Evolutionary conservation across 1,140 invertebrate species (phyloP), one percentile per base, ranked within the genome.

Genomic region (Holcopasites calliopsidis): DNA sequence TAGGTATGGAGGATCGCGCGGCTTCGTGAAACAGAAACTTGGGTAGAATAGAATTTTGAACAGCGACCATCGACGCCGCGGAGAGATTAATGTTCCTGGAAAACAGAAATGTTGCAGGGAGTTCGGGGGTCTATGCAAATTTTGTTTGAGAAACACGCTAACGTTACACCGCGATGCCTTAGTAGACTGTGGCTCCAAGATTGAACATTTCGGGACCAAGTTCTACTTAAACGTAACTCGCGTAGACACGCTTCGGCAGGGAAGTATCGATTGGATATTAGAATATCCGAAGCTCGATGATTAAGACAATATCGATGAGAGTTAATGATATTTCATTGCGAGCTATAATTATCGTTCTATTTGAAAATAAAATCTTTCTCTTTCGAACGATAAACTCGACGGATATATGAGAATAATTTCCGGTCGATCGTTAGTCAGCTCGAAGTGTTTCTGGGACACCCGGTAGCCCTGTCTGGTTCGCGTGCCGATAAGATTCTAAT

Each of bases 401-500:
- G n/a, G n/a, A n/a, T n/a, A n/a, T n/a, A n/a, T n/a, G n/a, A n/a
- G n/a, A n/a, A n/a, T n/a, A n/a, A n/a, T n/a, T n/a, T n/a, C n/a
- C n/a, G n/a, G n/a, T 33, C 8, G 26, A n/a, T 31, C 26, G 69
- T 57, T 21, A n/a, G 6, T 21, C 31, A 58, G 33, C 40, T 3
- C 5, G 0, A 21, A 47, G 42, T 21, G n/a, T 28, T 72, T 72
- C 49, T 58, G 47, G 58, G 33, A 26, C 44, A 71, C 31, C 31
- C 57, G 31, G 58, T 42, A 68, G 16, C 13, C 35, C 70, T 65
- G 83, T 61, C 78, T 85, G 80, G 77, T 49, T 61, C 57, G 57
- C 70, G 77, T 77, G 57, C 76, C 72, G 80, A 86, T 83, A 84
- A 85, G 76, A 80, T 82, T 85, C 77, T 76, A 86, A 84, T 86